Evolutionary conservation across 2,797 vertebrate genomes (phyloP).

Genomic region (Gephyroberyx darwinii): DNA sequence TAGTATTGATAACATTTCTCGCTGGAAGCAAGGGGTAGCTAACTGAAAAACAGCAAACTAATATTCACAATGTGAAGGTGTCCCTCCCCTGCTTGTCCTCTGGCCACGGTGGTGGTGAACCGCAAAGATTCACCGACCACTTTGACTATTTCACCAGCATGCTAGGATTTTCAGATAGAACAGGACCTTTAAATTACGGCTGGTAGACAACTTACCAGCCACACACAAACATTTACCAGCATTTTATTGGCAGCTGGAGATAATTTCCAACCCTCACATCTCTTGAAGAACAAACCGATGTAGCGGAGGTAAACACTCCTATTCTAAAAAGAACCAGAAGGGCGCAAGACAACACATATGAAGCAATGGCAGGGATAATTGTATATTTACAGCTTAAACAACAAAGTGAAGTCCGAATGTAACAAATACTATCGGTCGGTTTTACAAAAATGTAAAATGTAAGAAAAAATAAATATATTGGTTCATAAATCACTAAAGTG

Average conservation of each 20-base stretch:
- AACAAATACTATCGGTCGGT: constrained; percentile 12
- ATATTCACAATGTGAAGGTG: background rate
- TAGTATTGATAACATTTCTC: background rate
- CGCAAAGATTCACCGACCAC: too few species aligned
- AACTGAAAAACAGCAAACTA: background rate
- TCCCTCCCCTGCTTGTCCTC: too few species aligned
- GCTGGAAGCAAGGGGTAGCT: background rate
- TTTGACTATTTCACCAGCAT: background rate
- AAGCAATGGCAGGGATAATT: constrained; percentile 2
- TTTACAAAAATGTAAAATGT: background rate
- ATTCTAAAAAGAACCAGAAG: constrained; percentile 14
- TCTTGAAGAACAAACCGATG: constrained; percentile 3
- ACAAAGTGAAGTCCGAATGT: constrained; percentile 18
- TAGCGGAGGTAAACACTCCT: background rate
- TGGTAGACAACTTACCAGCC: background rate
- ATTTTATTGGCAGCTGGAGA: background rate
- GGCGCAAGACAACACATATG: constrained; percentile 16
- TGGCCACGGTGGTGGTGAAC: too few species aligned
- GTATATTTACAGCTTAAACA: constrained; percentile 26
- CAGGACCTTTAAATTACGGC: background rate
- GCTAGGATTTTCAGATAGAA: background rate
- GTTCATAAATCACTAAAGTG: constrained; percentile 30
- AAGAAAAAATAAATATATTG: constrained; percentile 58
- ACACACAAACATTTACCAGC: background rate
- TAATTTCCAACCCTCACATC: background rate